Base-by-base conservation (phyloP, 2,888 invertebrate species). In the Biston betularia region DNA sequence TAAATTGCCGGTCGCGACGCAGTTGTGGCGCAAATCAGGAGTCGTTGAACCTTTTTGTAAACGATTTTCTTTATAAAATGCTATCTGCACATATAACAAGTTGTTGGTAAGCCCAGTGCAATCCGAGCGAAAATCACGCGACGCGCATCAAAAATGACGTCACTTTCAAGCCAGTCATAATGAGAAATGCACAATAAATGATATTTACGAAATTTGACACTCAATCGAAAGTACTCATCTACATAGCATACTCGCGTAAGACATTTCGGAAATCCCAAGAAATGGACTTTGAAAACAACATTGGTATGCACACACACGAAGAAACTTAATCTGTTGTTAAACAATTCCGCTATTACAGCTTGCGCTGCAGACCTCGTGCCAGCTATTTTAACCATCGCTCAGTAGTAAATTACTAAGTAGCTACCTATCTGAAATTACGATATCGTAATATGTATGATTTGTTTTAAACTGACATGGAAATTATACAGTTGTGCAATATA, bases 21-120 rank as follows among this genome's bases (percentile, higher is more conserved):
- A 81, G 76, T 78, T 74, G 76, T 75, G 74, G 72, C 76, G 75
- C 72, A 82, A 80, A 59, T 82, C 75, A 75, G 67, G 77, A 89
- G 76, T 80, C 86, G 72, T 78, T 85, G 86, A 87, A 83, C 89
- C 79, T 73, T 68, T 59, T 66, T 73, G 79, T 63, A 63, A 49
- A 58, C 50, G 71, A 62, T 63, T 71, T 68, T 64, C 48, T 60
- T 50, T 67, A 70, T 54, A 58, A 54, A 66, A 53, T 63, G 50
- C 69, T 68, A 68, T 63, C 69, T 57, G 54, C 48, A 48, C 56
- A n/a, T 50, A 38, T 57, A 53, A 40, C 48, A 69, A 52, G 59
- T 63, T 65, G 70, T 62, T 66, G 65, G 65, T 73, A 62, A 68
- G 55, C 40, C 6, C 35, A 52, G 5, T 33, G 58, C 62, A 49